Evolutionary conservation across 2,888 invertebrate genomes (phyloP), one percentile per base, ranked within the genome.

Genomic region (Loripinus fragilis): DNA sequence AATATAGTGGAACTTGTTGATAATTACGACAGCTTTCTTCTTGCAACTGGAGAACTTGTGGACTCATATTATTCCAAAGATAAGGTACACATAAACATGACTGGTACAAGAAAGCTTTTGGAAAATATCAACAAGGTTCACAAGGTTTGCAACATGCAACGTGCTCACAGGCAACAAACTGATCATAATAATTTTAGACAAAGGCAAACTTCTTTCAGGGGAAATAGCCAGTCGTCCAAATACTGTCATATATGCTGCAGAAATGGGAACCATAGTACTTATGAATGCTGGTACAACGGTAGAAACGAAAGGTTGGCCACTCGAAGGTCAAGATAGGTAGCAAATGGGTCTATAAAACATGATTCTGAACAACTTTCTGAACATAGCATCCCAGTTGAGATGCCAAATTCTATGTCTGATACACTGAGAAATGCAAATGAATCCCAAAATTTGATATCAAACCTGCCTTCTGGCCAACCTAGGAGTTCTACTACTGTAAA

Each of bases 231-330:
- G 5, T 20, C 17, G 25, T 55, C 55, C 23, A n/a, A 28, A 23
- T 55, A 28, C 25, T 55, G 55, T 28, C 55, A 25, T 28, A 55
- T 55, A 2, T 55, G 25, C 28, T 55, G 3, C 25, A 55, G 25
- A 25, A 25, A 15, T 25, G 55, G 55, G 3, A 25, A 23, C 12
- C 55, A 55, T 25, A 55, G 7, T 15, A 55, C 55, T 28, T 1
- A 55, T 3, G 55, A 55, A 15, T 55, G 55, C 28, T 55, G 55
- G 55, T 55, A 55, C 15, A 23, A 55, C 55, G 55, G 55, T 8
- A 55, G 55, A 28, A 55, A 48, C 17, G 48, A 48, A 5, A 48
- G 48, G 17, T 20, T 5, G 20, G 20, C 17, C 5, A 20, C 5
- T 48, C 48, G 48, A 10, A 48, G 7, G n/a, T 5, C 48, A 10